These are phyloP conservation scores for Pangasianodon gigas DNA, from an alignment of 2,113 vertebrate genomes.

Conservation along the genomic window DNA sequence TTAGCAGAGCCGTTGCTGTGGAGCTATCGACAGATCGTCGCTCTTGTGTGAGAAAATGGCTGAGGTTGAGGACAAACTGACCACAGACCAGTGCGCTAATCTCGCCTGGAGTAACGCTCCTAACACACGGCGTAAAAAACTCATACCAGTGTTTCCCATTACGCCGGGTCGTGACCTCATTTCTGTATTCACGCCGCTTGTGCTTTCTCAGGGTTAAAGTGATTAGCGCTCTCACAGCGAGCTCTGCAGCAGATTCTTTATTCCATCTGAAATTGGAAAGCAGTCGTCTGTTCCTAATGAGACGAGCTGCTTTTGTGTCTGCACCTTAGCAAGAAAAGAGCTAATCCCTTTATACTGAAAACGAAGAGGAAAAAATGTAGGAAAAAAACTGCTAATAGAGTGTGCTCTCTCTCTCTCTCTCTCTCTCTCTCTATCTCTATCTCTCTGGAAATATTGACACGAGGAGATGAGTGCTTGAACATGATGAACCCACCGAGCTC, in stretches of 20 bases:
- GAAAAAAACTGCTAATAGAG: neutral
- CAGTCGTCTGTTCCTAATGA: constrained; percentile 50
- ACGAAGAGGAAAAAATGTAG: neutral
- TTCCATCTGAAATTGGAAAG: constrained; percentile 46
- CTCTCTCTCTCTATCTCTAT: neutral
- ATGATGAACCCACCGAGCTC: neutral
- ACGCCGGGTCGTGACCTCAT: constrained; percentile 37
- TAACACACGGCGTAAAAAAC: constrained; percentile 14
- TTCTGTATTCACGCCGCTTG: constrained; percentile 24
- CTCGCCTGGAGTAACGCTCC: neutral
- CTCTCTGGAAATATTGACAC: neutral
- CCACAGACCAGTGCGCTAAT: neutral
- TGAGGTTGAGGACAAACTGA: neutral
- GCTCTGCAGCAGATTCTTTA: constrained; percentile 30
- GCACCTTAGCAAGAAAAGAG: constrained; percentile 16
- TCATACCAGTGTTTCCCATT: constrained; percentile 44
- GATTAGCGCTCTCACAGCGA: constrained; percentile 52
- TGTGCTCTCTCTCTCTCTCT: neutral
- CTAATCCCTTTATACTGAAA: constrained; percentile 25
- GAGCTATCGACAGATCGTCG: neutral
- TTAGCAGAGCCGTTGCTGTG: neutral
- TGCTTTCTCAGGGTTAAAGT: constrained; percentile 54
- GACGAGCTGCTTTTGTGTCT: constrained; percentile 37
- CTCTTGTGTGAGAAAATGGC: neutral
- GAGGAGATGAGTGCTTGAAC: neutral